These are phyloP conservation scores for Panagrolaimus sp. DNA, from an alignment of 1,140 invertebrate species.

Conservation along the genomic window DNA sequence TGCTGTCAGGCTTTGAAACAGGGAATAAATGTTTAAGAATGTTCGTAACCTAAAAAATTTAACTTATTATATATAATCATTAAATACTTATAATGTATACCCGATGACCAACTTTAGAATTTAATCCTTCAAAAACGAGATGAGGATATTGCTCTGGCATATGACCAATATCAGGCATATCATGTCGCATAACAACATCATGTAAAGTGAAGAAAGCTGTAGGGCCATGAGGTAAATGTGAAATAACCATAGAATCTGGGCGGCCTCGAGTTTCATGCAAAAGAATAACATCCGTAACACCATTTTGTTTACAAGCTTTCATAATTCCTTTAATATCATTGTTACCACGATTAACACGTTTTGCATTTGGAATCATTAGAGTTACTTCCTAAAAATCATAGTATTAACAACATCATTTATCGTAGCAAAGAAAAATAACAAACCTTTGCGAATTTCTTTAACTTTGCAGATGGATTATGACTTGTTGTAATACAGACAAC, in stretches of 20 bases:
- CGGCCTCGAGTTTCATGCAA: conserved; percentile 80
- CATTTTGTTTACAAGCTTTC: conserved; percentile 84
- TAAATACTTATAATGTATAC: conserved; percentile 60
- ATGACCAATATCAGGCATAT: conserved; percentile 87
- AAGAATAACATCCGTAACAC: conserved; percentile 89
- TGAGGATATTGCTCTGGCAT: conserved; percentile 98
- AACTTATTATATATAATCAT: conserved; percentile 15
- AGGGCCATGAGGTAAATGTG: conserved; percentile 92
- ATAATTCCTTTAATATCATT: conserved; percentile 91
- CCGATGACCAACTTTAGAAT: conserved; percentile 76
- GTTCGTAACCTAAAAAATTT: conserved; percentile 65
- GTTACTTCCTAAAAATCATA: conserved; percentile 71
- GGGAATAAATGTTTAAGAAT: conserved; percentile 89
- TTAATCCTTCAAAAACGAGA: conserved; percentile 92
- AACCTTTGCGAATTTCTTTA: conserved; percentile 94
- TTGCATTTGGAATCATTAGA: conserved; percentile 90
- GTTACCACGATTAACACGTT: conserved; percentile 92
- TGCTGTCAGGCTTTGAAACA: conserved; percentile 86
- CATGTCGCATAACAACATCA: conserved; percentile 87
- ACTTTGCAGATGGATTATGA: conserved; percentile 82
- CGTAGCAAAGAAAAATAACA: neutral
- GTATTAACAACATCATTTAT: neutral
- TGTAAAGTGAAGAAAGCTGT: conserved; percentile 88
- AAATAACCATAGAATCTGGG: conserved; percentile 78
- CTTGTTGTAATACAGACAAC: conserved; percentile 97